Base-by-base conservation (phyloP, 2,113 vertebrate genomes). In the Leuciscus idus region DNA sequence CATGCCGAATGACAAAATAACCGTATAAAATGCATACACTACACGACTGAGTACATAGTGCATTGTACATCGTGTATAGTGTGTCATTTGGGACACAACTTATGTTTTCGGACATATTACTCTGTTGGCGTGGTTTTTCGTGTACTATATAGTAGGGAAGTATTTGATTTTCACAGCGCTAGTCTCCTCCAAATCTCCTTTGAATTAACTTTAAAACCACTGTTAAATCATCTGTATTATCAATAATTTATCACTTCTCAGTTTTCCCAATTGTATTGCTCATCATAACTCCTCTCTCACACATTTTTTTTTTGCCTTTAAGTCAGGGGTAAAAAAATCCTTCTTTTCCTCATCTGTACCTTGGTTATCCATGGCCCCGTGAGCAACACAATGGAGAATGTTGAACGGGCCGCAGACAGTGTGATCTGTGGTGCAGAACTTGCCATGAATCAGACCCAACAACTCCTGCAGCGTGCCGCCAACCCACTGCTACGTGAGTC, bases 371-470 rank as follows among this genome's bases (percentile, higher is more conserved):
- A 95, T 23, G 97, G 98, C 0, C 98, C 98, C 0, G 88, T 96
- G 73, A 17, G 90, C 87, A 99, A 99, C 89, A 94, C 94, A 0
- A 4, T 98, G 33, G 89, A 91, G 0, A 99, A 99, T 91, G 92
- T 96, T 10, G 91, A 95, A 77, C 93, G 91, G 0, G 92, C 94
- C 0, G 93, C 97, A 0, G 89, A 95, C 83, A 94, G 97, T 0
- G 92, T 99, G 84, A 91, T 96, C 3, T 99, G 98, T 4, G 96
- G 96, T 0, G 94, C 94, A 0, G 96, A 98, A 86, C 92, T 97
- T 50, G 94, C 96, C 11, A 92, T 95, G 91, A 98, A 98, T 93
- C 97, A 98, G 90, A 98, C 96, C 0, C 95, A 92, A 0, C 93
- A 96, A 52, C 50, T 96, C 64, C 26, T 97, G 86, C 88, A 95